Base-by-base conservation (phyloP, 1,140 invertebrate species). In the Ostrea edulis region DNA sequence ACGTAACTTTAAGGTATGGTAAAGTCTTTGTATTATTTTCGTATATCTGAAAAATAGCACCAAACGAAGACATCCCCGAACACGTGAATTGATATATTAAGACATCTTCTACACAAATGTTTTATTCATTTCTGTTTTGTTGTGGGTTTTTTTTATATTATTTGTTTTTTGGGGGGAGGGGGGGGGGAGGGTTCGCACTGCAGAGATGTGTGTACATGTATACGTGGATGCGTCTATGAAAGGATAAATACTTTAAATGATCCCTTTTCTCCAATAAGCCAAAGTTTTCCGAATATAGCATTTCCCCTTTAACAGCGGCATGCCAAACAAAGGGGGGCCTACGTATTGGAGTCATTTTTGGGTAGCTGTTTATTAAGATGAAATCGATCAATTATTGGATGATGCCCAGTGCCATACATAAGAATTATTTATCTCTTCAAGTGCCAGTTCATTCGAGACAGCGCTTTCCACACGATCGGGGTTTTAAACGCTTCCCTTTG, bases 321-420 rank as follows among this genome's bases (percentile, higher is more conserved):
- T 77, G 22, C 25, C 17, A 77, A 77, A 29, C 68, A 77, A 29
- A 77, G 68, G 25, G 68, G 68, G 68, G 12, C 68, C 68, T 4
- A 14, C 29, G 22, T 77, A 77, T 77, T 77, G 68, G 29, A 77
- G 68, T 77, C 68, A 77, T 77, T 77, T 77, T 77, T 77, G 68
- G 29, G 68, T 77, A 77, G 68, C 25, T 77, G 68, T 77, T 77
- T 77, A 77, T 29, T 77, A 77, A 29, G 68, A 77, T 77, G 14
- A 77, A 77, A 77, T 77, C 68, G n/a, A 62, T 62, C 55, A 77
- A 77, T 77, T 77, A 25, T 77, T 4, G 22, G 68, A 77, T 77
- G 68, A 77, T 77, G 68, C 68, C 25, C 29, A 29, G 68, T 35
- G 68, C 22, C 12, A 77, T 9, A 77, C 68, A 35, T 12, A 35